Conservation (phyloP, 1,140 invertebrate species). For the Eriocheir sinensis region DNA sequence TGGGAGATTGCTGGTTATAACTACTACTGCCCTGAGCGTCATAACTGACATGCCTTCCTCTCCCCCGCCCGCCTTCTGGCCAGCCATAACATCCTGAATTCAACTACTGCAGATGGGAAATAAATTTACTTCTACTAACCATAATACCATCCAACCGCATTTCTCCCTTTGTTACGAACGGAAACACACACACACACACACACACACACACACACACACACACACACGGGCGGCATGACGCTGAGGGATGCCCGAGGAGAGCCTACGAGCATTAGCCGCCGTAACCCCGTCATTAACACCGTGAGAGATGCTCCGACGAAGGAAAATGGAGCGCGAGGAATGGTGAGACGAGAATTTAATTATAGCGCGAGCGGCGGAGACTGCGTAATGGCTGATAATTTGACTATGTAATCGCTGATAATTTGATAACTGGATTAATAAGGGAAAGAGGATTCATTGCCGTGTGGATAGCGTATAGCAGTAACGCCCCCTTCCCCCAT, state of each 20-base stretch:
- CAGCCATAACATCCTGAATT: not conserved
- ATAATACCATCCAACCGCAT: no score
- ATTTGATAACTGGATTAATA: slow-evolving; percentile 72
- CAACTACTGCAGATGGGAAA: no score
- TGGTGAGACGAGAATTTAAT: slow-evolving; percentile 47
- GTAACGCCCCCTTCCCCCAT: not conserved
- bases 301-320: not conserved
- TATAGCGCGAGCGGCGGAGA: slow-evolving; percentile 38
- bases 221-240: not conserved
- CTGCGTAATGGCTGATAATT: slow-evolving; percentile 48
- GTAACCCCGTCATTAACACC: slow-evolving; percentile 17
- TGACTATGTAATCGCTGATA: slow-evolving; percentile 63
- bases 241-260: not conserved
- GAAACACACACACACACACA: not conserved
- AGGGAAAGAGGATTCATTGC: slow-evolving; percentile 56
- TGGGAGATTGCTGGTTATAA: not conserved
- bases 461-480: not conserved
- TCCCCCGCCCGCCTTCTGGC: not conserved
- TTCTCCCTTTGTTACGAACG: not conserved
- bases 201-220: slow-evolving; percentile 22
- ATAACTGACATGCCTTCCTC: not conserved
- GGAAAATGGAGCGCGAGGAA: slow-evolving; percentile 30
- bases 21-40: not conserved
- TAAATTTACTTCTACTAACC: no score
- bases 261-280: not conserved